Evolutionary conservation across 1,140 invertebrate species (phyloP), one percentile per base, ranked within the genome.

Genomic region (Drosophila dunni): DNA sequence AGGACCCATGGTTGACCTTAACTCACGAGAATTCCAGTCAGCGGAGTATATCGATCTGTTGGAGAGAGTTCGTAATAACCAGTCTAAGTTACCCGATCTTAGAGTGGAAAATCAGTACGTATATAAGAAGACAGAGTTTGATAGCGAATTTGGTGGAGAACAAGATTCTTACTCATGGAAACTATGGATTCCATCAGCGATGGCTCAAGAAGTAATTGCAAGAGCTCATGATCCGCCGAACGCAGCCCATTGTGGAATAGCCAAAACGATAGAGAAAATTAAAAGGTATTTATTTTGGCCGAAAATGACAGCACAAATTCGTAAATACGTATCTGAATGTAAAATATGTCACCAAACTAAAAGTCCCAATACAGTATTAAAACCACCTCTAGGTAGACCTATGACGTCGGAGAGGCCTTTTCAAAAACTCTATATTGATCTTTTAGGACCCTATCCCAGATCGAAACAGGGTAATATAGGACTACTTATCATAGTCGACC

Each of bases 61-160:
- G 3, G 11, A 50, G n/a, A 10, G 40, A 2, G 8, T 51, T 6
- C 34, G 29, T 1, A 0, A 36, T 3, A 75, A 79, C 11, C 36
- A 68, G 17, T 24, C 13, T 5, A 44, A 42, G 33, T 42, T 72
- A 1, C 67, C 67, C 10, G 71, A 75, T 56, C 15, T 78, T 0
- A 68, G 34, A 13, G 17, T 78, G 48, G 0, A 50, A 65, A 7
- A 50, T 58, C n/a, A n/a, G n/a, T n/a, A n/a, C 38, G 40, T 66
- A 0, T 78, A 75, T 13, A 78, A 64, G 24, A 44, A 58, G 40
- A 68, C 46, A 2, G 53, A 73, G 38, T 42, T 15, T 24, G 29
- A 45, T 3, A 57, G 1, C 0, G 57, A 44, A 7, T n/a, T n/a
- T n/a, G 58, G 56, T 7, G 29, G 2, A 0, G 7, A 20, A 2